Evolutionary conservation across 2,113 vertebrate species (phyloP).

Genomic region (Ctenomys sociabilis): DNA sequence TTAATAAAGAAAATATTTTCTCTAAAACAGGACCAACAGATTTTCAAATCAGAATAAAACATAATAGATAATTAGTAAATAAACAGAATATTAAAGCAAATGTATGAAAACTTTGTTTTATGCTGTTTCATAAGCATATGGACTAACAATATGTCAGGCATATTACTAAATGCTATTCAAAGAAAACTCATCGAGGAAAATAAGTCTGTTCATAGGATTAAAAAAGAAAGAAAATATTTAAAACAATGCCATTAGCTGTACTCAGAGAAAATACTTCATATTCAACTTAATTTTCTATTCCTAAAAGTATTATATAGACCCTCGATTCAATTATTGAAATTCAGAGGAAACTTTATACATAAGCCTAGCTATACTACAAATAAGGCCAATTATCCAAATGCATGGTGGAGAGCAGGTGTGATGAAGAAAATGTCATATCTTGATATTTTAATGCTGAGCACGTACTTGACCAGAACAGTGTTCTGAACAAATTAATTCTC

Average conservation of each 20-base stretch:
- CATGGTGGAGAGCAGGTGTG: not conserved
- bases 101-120: not conserved
- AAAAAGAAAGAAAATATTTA: constrained; percentile 13
- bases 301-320: not conserved
- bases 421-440: not conserved
- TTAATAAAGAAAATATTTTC: not conserved
- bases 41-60: not conserved
- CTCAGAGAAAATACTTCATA: not conserved
- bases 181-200: constrained; percentile 24
- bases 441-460: not conserved
- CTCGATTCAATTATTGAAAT: not conserved
- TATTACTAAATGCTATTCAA: not conserved
- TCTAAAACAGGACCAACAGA: not conserved
- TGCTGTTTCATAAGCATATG: not conserved
- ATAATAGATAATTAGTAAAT: not conserved
- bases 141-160: not conserved
- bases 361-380: not conserved
- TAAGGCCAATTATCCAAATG: not conserved
- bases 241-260: constrained; percentile 13
- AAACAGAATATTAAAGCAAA: not conserved
- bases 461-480: not conserved
- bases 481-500: not conserved
- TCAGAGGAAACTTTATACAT: not conserved
- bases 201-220: not conserved
- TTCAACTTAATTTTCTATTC: not conserved